These are phyloP conservation scores for Agrotis segetum DNA, from an alignment of 2,888 invertebrate genomes.

Conservation along the genomic window DNA sequence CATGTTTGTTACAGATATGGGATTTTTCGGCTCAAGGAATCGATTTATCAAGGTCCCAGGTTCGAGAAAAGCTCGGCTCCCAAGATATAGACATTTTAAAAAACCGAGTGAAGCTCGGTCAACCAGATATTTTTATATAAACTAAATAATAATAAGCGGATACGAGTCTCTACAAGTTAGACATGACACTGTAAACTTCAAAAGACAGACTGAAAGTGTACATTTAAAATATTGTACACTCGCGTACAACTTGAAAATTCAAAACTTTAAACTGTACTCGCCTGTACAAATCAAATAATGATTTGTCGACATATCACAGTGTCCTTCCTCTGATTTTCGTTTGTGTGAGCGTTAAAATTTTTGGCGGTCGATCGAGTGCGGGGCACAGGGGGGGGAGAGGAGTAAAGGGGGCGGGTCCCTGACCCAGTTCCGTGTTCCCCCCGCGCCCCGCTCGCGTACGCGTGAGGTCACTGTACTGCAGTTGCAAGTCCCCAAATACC, in stretches of 20 bases:
- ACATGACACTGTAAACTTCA: neutral
- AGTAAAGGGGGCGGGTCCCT: slow-evolving; percentile 75
- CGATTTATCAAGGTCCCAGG: no score
- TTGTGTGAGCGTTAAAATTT: slow-evolving; percentile 83
- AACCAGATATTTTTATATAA: no score
- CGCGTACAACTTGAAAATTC: slow-evolving; percentile 4
- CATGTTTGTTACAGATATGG: no score
- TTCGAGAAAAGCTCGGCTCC: no score
- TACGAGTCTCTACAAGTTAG: neutral
- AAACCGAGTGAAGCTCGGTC: no score
- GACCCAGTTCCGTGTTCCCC: slow-evolving; percentile 77
- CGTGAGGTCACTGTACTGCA: slow-evolving; percentile 91
- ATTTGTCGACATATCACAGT: slow-evolving; percentile 58
- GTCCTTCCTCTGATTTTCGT: slow-evolving; percentile 71
- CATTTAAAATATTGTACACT: slow-evolving; percentile 4
- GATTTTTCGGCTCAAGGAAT: no score
- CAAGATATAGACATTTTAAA: no score
- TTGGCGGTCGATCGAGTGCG: slow-evolving; percentile 88
- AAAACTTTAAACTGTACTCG: slow-evolving; percentile 32
- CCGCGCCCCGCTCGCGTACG: slow-evolving; percentile 83
- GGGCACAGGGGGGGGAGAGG: slow-evolving; percentile 63
- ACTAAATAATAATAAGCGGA: no score
- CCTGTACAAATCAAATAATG: slow-evolving; percentile 55
- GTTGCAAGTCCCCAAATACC: slow-evolving; percentile 86
- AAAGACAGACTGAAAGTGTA: neutral